Evolutionary conservation across 2,888 invertebrate genomes (phyloP), one percentile per base, ranked within the genome.

Genomic region (Seira ritae): DNA sequence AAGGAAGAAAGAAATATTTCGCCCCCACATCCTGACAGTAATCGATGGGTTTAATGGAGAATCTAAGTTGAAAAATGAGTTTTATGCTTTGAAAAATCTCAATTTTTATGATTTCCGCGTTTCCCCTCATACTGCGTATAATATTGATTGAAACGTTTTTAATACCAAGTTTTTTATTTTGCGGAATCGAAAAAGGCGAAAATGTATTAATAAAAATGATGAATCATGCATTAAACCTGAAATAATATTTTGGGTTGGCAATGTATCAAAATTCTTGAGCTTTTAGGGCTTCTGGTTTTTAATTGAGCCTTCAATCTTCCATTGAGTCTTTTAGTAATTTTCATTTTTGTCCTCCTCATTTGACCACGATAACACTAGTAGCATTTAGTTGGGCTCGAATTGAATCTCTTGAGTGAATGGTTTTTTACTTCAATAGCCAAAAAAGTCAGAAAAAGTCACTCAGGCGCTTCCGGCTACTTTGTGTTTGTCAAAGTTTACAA

Each of bases 11-110:
- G 31, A 65, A 84, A 80, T 75, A 67, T 75, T 31, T 88, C 88
- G 85, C 88, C 87, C 87, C 88, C 87, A 87, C 87, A 84, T 71
- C 73, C 42, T 88, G 88, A 87, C 88, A 87, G 87, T 88, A 88
- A 88, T 87, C 87, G 88, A 88, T 88, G 87, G 88, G 87, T 87
- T 86, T 85, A 84, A 31, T 69, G 67, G 24, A 31, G 55, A 66
- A 86, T 69, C 80, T 74, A 84, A 80, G 84, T 80, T 86, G 86
- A 87, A 86, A 86, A 87, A 85, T 84, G 86, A 84, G 83, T 86
- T 84, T 81, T 67, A 17, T 2, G 12, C 4, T 55, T 17, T 17
- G 55, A 12, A 55, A 55, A 55, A 2, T 6, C 55, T 55, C 17
- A 55, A 1, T 55, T 55, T 55, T 15, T 17, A 55, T 55, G 55